Evolutionary conservation across 2,113 vertebrate genomes (phyloP), one percentile per base, ranked within the genome.

Genomic region (Echinops telfairi): DNA sequence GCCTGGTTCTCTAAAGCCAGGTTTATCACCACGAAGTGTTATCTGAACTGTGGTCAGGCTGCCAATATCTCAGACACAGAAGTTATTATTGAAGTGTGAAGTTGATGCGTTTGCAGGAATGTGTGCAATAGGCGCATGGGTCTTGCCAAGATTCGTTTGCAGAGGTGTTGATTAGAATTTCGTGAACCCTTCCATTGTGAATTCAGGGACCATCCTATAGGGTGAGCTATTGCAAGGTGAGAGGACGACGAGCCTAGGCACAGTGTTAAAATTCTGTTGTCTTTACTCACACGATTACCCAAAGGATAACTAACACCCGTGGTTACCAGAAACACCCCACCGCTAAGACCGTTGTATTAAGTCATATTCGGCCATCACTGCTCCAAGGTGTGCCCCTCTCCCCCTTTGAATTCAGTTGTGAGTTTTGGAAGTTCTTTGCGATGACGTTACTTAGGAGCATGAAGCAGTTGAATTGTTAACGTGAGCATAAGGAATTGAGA

Each of bases 401-500:
- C 12, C 86, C 47, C 66, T 77, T 87, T 86, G 40, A 62, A 82
- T 82, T 79, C 33, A 25, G 11, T 79, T 71, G 43, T 73, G 66
- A 4, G 86, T 87, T 7, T 57, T 88, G 83, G 83, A 66, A 36
- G 75, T 80, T 82, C 33, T 90, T 84, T 70, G 80, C 77, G 33
- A 47, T 79, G 76, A 68, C 79, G 82, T 31, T 31, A 14, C 68
- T 90, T 81, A 43, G 38, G 71, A 76, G n/a, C 14, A 40, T 75
- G 79, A 36, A 40, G 86, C 89, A 90, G 47, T 53, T 86, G 80
- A 68, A 57, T 75, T 80, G 57, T 87, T 62, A 33, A 22, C 47
- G 79, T 90, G 53, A 62, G 23, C 40, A 6, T 38, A 25, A 88
- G 88, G 16, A 4, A 64, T 90, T 73, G 95, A 92, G 87, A 68